phyloP scores from a whole-genome alignment of 2,888 invertebrate genomes.

The Parnassius glacialis region DNA sequence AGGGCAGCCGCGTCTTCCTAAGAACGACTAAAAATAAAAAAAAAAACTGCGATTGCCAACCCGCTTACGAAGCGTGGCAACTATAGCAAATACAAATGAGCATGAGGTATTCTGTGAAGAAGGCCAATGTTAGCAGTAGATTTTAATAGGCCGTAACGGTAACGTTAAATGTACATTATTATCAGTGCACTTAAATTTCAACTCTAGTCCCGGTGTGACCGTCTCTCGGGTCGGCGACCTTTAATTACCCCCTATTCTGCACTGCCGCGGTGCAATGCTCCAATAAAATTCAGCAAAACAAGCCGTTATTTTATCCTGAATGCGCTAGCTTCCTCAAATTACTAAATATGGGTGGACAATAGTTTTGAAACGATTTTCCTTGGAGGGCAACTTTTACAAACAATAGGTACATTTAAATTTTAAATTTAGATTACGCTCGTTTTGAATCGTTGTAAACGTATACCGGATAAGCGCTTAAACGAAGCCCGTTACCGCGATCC shows the following conservation, averaged over 20 bases:
- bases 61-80: no score
- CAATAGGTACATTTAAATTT: constrained; percentile 15
- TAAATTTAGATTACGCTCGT: constrained; percentile 11
- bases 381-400: not conserved
- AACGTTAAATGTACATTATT: no score
- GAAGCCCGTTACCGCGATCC: constrained; percentile 47
- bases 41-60: no score
- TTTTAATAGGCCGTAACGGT: no score
- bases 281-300: constrained; percentile 77
- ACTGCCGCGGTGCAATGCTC: constrained; percentile 73
- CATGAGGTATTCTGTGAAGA: no score
- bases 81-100: no score
- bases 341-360: constrained; percentile 27
- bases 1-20: no score
- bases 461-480: constrained; percentile 57
- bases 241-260: constrained; percentile 71
- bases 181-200: constrained; percentile 5
- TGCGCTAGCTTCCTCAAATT: constrained; percentile 38
- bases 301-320: constrained; percentile 70
- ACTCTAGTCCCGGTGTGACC: constrained; percentile 61
- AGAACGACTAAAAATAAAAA: no score
- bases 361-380: constrained; percentile 11
- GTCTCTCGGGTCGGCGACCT: constrained; percentile 64
- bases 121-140: no score
- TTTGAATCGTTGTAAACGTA: constrained; percentile 36